Evolutionary conservation across 1,140 invertebrate genomes (phyloP).

Genomic region (Drosophila micromelanica): DNA sequence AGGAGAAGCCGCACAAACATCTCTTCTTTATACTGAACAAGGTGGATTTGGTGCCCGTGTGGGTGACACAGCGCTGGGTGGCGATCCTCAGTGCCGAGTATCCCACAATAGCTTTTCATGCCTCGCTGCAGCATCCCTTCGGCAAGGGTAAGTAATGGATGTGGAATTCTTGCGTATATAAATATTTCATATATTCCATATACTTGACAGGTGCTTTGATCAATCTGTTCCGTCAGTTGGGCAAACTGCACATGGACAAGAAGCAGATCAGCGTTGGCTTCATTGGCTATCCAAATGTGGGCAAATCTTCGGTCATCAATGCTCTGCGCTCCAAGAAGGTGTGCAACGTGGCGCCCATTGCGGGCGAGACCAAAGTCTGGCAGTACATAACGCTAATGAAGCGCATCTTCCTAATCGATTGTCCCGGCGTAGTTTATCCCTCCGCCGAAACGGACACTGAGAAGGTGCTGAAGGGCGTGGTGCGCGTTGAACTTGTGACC

Average conservation of each 20-base stretch:
- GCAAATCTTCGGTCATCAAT: conserved; percentile 99
- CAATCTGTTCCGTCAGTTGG: conserved; percentile 97
- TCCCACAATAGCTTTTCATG: conserved; percentile 99
- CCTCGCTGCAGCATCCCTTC: conserved; percentile 98
- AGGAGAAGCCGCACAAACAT: conserved; percentile 97
- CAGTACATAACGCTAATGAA: conserved; percentile 99
- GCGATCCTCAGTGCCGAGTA: conserved; percentile 96
- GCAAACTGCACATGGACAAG: conserved; percentile 97
- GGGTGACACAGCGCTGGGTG: conserved; percentile 99
- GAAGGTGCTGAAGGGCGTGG: conserved; percentile 97
- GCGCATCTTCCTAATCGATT: conserved; percentile 99
- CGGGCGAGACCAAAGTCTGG: conserved; percentile 99
- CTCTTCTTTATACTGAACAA: conserved; percentile 98
- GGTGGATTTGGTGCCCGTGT: conserved; percentile 97
- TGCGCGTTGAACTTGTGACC: conserved; percentile 97
- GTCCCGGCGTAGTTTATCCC: conserved; percentile 99
- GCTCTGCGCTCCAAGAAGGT: conserved; percentile 97
- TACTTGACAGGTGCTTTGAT: conserved; percentile 91
- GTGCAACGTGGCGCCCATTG: conserved; percentile 99
- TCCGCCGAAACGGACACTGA: conserved; percentile 96
- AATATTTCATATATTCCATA: background rate
- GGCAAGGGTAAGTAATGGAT: conserved; percentile 90
- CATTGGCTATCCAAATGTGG: conserved; percentile 99
- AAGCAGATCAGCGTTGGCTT: conserved; percentile 99
- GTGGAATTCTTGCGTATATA: background rate